phyloP scores from a whole-genome alignment of 2,113 vertebrate species.

The Falco punctatus region DNA sequence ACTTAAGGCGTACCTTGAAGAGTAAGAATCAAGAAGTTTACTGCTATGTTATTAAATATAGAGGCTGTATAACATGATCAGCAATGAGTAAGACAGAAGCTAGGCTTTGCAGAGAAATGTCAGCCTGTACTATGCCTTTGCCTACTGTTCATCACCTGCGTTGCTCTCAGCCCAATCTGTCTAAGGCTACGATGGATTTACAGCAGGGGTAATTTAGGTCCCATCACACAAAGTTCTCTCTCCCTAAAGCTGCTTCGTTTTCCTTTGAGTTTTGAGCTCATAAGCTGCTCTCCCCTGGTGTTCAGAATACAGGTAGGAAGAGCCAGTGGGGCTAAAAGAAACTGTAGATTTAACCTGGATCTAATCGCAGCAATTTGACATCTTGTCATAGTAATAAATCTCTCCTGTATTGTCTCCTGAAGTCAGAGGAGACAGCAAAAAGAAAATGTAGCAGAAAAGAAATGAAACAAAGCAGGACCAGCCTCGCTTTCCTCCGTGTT shows the following conservation, averaged over 20 bases:
- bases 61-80: background rate
- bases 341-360: background rate
- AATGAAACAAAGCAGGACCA: background rate
- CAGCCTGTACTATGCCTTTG: background rate
- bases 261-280: constrained; percentile 54
- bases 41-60: background rate
- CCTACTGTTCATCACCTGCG: background rate
- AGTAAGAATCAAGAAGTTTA: background rate
- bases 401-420: background rate
- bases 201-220: background rate
- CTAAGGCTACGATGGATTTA: background rate
- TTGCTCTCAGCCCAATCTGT: background rate
- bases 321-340: background rate
- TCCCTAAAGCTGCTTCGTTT: constrained; percentile 50
- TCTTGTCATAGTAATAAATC: constrained; percentile 28
- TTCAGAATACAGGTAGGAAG: constrained; percentile 28
- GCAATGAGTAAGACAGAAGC: background rate
- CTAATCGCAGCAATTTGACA: constrained; percentile 1
- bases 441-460: background rate
- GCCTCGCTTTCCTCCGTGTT: background rate
- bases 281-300: constrained; percentile 50
- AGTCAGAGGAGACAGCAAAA: background rate
- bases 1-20: background rate
- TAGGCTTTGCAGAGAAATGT: background rate
- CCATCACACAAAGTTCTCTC: background rate